These are phyloP conservation scores for Anastrepha obliqua DNA, from an alignment of 1,140 invertebrate species.

Conservation along the genomic window DNA sequence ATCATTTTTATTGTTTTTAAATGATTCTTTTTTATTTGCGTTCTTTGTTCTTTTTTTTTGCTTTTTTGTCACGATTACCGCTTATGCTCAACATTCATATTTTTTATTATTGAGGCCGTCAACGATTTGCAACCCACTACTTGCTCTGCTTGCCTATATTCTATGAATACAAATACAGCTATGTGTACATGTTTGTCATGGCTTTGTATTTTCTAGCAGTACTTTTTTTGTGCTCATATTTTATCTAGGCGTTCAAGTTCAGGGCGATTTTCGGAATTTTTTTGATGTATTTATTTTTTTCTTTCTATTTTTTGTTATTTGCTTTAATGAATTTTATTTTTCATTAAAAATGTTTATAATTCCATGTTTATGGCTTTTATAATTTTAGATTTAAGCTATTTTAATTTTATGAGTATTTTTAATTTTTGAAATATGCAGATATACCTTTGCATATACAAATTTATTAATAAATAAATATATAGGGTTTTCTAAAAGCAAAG, in stretches of 20 bases:
- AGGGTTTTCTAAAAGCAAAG: too few species aligned
- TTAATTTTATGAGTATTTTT: too few species aligned
- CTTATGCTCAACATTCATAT: not conserved
- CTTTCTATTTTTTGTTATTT: not conserved
- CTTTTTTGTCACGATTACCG: not conserved
- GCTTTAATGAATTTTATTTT: not conserved
- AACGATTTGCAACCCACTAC: not conserved
- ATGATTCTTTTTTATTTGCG: too few species aligned
- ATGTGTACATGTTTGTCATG: not conserved
- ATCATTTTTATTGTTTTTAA: too few species aligned
- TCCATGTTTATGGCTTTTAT: too few species aligned
- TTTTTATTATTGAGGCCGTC: not conserved
- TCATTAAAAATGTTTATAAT: too few species aligned
- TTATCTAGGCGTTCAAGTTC: conserved; percentile 24
- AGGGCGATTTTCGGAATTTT: not conserved
- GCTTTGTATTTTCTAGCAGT: not conserved
- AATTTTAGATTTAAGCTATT: too few species aligned
- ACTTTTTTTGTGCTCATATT: not conserved
- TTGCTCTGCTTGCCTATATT: not conserved
- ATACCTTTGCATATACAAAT: too few species aligned
- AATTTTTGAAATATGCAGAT: too few species aligned
- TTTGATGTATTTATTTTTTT: not conserved
- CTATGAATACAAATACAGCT: not conserved
- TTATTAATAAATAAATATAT: too few species aligned
- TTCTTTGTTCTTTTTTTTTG: not conserved